Conservation (phyloP, 2,113 vertebrate genomes). For the Cinclus cinclus region DNA sequence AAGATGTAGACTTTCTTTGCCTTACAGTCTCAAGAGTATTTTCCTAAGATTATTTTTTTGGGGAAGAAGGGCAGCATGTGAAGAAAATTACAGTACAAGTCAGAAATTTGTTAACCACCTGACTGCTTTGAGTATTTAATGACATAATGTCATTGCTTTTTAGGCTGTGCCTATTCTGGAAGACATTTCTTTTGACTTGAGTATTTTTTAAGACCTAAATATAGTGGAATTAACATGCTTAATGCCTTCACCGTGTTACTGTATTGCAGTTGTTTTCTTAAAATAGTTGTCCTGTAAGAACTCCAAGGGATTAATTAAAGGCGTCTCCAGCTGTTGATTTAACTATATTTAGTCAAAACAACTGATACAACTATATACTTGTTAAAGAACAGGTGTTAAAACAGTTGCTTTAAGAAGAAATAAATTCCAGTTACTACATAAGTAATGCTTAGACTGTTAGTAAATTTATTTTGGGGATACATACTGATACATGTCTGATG, state of each 20-base stretch:
- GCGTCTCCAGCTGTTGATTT: slow-evolving; percentile 48
- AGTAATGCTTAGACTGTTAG: not conserved
- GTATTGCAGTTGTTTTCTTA: slow-evolving; percentile 58
- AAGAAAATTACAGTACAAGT: not conserved
- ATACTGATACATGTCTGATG: not conserved
- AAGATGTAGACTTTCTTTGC: not conserved
- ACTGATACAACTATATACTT: not conserved
- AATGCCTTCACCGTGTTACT: not conserved
- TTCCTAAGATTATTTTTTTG: not conserved
- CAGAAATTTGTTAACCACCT: not conserved
- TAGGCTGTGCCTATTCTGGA: not conserved
- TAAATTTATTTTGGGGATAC: not conserved
- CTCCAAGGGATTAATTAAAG: slow-evolving; percentile 43
- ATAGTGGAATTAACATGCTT: not conserved
- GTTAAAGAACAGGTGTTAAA: slow-evolving; percentile 52
- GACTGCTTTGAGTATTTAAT: not conserved
- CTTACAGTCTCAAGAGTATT: not conserved
- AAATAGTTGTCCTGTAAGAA: slow-evolving; percentile 32
- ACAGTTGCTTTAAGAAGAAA: slow-evolving; percentile 47
- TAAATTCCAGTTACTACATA: not conserved
- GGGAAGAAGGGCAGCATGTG: not conserved
- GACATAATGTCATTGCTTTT: not conserved
- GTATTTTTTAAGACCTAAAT: not conserved
- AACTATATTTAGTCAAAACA: slow-evolving; percentile 19
- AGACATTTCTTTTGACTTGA: not conserved